Conservation (phyloP, 2,113 vertebrate genomes). For the Dromas ardeola region DNA sequence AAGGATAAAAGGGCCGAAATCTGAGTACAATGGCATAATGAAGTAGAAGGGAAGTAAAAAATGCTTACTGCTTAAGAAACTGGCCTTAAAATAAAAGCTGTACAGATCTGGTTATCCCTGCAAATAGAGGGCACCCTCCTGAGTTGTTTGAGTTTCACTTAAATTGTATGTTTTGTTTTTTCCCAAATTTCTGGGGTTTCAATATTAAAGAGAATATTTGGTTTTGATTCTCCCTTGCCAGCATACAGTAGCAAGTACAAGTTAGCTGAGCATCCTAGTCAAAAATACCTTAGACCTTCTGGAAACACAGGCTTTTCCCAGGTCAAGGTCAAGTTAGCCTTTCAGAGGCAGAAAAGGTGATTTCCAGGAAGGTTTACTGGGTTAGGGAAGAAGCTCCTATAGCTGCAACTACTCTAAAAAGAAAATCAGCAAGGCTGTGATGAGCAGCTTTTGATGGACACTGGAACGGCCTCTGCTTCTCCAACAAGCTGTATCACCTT, state of each 20-base stretch:
- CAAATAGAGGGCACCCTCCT: constrained; percentile 66
- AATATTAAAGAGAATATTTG: constrained; percentile 53
- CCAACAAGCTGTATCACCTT: not conserved
- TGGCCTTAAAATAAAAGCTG: constrained; percentile 63
- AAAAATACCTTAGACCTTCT: not conserved
- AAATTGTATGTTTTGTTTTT: constrained; percentile 55
- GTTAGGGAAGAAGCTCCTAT: not conserved
- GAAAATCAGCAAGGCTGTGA: not conserved
- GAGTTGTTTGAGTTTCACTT: constrained; percentile 51
- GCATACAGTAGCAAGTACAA: not conserved
- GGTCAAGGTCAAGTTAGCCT: not conserved
- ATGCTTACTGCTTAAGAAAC: constrained; percentile 65
- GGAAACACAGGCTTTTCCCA: not conserved
- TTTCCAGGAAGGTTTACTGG: not conserved
- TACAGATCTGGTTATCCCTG: constrained; percentile 49
- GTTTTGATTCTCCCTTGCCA: not conserved
- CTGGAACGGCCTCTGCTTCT: not conserved
- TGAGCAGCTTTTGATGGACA: not conserved
- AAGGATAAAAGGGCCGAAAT: constrained; percentile 59
- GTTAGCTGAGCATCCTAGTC: not conserved
- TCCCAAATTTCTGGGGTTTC: constrained; percentile 44
- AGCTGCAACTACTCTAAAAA: not conserved
- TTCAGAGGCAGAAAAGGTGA: not conserved
- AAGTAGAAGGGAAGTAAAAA: constrained; percentile 61
- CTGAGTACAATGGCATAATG: constrained; percentile 64